These are phyloP conservation scores for Enteromius radiatus DNA, from an alignment of 2,797 vertebrate genomes.

Conservation along the genomic window DNA sequence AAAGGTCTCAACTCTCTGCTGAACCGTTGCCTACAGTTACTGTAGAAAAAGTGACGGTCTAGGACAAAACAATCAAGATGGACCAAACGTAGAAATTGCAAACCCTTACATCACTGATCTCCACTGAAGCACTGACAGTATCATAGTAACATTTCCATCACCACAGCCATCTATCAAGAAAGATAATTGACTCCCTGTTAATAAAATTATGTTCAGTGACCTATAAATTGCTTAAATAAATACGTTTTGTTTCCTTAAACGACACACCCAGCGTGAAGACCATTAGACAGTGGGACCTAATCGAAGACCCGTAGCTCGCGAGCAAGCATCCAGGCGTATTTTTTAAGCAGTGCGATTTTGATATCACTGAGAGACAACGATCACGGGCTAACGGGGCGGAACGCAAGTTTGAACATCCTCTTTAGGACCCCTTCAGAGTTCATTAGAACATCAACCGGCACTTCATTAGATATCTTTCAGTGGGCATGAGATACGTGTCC, in stretches of 20 bases:
- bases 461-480: conserved; percentile 52
- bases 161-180: conserved; percentile 52
- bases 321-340: conserved; percentile 55
- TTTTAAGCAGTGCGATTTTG: conserved; percentile 34
- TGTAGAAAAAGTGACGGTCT: conserved; percentile 50
- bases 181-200: conserved; percentile 67
- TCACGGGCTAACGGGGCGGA: conserved; percentile 54
- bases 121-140: not conserved
- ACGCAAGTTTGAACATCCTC: conserved; percentile 62
- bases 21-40: conserved; percentile 62
- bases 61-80: conserved; percentile 60
- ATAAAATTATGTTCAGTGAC: conserved; percentile 66
- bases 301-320: conserved; percentile 66
- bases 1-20: conserved; percentile 64
- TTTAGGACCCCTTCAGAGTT: conserved; percentile 57
- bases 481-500: conserved; percentile 47
- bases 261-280: conserved; percentile 67
- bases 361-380: conserved; percentile 52
- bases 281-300: conserved; percentile 73
- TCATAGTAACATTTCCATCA: conserved; percentile 15
- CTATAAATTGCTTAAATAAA: conserved; percentile 71
- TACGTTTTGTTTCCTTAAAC: conserved; percentile 70
- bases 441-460: conserved; percentile 54
- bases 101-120: conserved; percentile 29
- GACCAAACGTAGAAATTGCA: conserved; percentile 58